A percentile compares a stretch with the other conserved stretches of the same genome.
Evolutionary conservation across 2,888 invertebrate species (phyloP).

Genomic region (Invenusta paracnida): DNA sequence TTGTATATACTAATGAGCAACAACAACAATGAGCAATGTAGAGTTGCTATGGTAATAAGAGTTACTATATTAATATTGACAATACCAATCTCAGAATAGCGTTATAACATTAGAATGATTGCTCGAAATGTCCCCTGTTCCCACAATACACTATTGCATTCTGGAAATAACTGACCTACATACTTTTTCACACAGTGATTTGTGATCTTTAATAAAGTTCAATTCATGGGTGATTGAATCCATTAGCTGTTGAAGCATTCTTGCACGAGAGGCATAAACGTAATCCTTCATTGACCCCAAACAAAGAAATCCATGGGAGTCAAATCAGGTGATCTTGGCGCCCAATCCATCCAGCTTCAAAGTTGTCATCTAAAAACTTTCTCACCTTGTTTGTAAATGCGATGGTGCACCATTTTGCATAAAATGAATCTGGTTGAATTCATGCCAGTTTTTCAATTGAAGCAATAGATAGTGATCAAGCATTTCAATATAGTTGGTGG

Average conservation of each 20-base stretch:
- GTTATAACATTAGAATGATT: too few species aligned
- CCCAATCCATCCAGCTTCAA: neutral
- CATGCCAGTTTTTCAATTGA: neutral
- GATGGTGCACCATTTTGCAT: neutral
- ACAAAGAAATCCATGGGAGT: neutral
- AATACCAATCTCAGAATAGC: neutral
- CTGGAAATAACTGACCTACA: neutral
- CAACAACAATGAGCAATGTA: neutral
- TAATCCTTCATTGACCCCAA: neutral
- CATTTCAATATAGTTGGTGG: neutral
- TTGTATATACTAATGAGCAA: neutral
- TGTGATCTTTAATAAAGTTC: neutral
- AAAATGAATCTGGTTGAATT: neutral
- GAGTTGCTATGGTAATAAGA: neutral
- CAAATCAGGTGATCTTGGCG: neutral
- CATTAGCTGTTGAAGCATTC: neutral
- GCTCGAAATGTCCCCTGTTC: neutral
- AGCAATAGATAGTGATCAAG: neutral
- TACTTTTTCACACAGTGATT: neutral
- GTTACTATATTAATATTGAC: neutral
- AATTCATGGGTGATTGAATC: neutral
- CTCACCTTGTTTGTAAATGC: neutral
- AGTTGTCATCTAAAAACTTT: neutral
- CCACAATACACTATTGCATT: neutral
- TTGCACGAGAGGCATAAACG: neutral